Evolutionary conservation across 2,797 vertebrate species (phyloP), one percentile per base, ranked within the genome.

Genomic region (Craterocephalus amniculus): DNA sequence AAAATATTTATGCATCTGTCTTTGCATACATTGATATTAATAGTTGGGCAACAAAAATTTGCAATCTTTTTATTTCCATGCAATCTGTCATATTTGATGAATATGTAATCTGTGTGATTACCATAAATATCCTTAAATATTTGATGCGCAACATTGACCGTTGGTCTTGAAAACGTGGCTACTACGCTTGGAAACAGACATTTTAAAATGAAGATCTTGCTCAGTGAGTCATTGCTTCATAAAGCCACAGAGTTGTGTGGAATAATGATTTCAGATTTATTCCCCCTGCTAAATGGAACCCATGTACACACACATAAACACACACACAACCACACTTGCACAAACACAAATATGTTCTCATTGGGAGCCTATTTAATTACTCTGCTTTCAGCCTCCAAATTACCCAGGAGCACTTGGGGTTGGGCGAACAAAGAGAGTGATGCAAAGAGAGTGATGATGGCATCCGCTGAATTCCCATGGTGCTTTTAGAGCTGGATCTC

Each of bases 321-420:
- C 16, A 24, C 36, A 24, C 63, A 58, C 40, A 67, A 67, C 63
- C 51, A 56, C 61, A 74, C 68, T 77, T 69, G 79, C 32, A 78
- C 66, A 67, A 77, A 78, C 80, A 88, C 68, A 83, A 84, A 83
- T 72, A 79, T 72, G 75, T 84, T 82, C 83, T 88, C 86, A 85
- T 91, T 64, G 55, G 88, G 85, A 89, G 82, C 84, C 91, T 88
- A 89, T 90, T 92, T 93, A 93, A 94, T 94, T 92, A 93, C 92
- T 84, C 80, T 86, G 85, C 88, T 92, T 91, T 92, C 87, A 90
- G 83, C 80, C 78, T 88, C 89, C 80, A 87, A 91, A 90, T 84
- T 87, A 89, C 84, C 79, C 88, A 85, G 70, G 65, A 89, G 81
- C 88, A 90, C 85, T 90, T 87, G 84, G 79, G 79, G 80, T 85